Base-by-base conservation (phyloP, 2,797 vertebrate species). In the Huso huso region DNA sequence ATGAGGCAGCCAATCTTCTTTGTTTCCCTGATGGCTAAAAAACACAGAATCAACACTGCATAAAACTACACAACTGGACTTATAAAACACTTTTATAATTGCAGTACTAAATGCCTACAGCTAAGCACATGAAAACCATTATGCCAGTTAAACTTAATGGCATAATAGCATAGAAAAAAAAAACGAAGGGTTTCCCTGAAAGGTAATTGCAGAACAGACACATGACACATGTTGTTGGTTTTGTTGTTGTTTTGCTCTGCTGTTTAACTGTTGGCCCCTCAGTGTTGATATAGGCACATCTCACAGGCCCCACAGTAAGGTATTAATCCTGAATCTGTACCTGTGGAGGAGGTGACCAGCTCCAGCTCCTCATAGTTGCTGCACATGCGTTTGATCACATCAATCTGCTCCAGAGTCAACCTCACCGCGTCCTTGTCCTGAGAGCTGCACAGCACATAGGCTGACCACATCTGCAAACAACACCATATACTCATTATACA, bases 361-460 rank as follows among this genome's bases (percentile, higher is more conserved):
- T 94, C 82, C 74, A 96, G 81, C 50, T 92, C 90, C 18, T 82
- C 1, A 62, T 94, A 90, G 78, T 87, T 83, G 23, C 82, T 80
- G 75, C 95, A 98, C 85, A 97, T 89, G 59, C 88, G 89, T 72
- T 75, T 90, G 74, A 97, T 82, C 67, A 92, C 78, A 76, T 97
- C 94, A 4, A 98, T 91, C 76, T 98, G 96, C 76, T 98, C 96
- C 86, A 98, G 77, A 3, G 94, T 92, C 76, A 98, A 88, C 71
- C 89, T 90, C 53, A 97, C 88, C 1, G 93, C 93, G 69, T 98
- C 95, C 78, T 87, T 92, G 51, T 92, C 81, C 79, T 97, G 95
- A 71, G 95, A 91, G 10, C 82, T 82, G 82, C 94, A 98, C 71
- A 93, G 71, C 76, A 96, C 83, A 63, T 93, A 97, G 13, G 87